These are phyloP conservation scores for Automeris io DNA, from an alignment of 2,888 invertebrate species.

Conservation along the genomic window DNA sequence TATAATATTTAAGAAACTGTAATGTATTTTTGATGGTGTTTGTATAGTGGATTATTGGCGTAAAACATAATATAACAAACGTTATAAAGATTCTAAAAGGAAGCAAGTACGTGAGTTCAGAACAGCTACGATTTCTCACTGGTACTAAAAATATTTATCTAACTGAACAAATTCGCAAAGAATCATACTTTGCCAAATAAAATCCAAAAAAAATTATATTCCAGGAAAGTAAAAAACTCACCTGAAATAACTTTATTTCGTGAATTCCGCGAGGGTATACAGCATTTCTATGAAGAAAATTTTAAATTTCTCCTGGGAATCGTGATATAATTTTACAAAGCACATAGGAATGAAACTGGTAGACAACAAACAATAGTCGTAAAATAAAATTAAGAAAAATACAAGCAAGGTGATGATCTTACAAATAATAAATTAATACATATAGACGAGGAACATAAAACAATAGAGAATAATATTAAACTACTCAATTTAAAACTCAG, in stretches of 20 bases:
- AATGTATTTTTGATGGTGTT: no score
- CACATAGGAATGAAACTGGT: background rate
- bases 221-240: background rate
- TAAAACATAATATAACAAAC: no score
- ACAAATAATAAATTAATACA: background rate
- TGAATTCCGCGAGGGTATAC: background rate
- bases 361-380: background rate
- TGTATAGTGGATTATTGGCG: no score
- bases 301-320: conserved; percentile 6
- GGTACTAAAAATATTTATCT: background rate
- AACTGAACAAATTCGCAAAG: background rate
- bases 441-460: conserved; percentile 3
- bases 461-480: conserved; percentile 5
- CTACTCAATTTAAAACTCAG: conserved; percentile 12
- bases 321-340: background rate
- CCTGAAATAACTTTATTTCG: background rate
- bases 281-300: conserved; percentile 1
- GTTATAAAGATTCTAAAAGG: no score
- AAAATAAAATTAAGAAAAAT: conserved; percentile 4
- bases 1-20: no score
- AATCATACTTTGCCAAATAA: background rate
- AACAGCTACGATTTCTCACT: background rate
- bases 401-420: background rate
- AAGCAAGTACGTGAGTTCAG: no score
- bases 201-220: background rate